Conservation (phyloP, 2,113 vertebrate genomes). For the Heptranchias perlo region DNA sequence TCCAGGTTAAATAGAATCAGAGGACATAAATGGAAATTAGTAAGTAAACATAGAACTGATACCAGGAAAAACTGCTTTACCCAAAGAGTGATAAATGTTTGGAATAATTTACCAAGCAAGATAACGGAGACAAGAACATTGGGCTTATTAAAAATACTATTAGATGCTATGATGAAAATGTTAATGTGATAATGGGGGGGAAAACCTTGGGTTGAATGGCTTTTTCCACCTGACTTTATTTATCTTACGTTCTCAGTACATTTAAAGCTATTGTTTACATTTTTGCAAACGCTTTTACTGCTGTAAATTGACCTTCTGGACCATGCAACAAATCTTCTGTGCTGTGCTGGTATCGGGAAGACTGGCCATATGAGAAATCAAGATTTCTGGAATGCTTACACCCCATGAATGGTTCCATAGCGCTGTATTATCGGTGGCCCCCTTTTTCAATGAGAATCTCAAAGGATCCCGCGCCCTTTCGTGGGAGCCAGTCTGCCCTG, state of each 20-base stretch:
- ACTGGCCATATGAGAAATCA: neutral
- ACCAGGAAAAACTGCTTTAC: neutral
- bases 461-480: neutral
- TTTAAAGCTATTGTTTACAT: neutral
- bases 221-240: neutral
- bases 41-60: neutral
- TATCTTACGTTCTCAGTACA: neutral
- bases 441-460: neutral
- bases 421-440: neutral
- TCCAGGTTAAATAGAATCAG: neutral
- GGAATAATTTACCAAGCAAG: neutral
- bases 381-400: neutral
- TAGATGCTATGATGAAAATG: neutral
- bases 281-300: neutral
- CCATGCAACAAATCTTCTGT: neutral
- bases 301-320: neutral
- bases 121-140: neutral
- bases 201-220: neutral
- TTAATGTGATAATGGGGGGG: neutral
- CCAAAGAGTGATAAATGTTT: neutral
- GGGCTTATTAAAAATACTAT: neutral
- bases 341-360: neutral
- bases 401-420: neutral
- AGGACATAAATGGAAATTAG: neutral
- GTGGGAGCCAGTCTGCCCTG: neutral